Conservation (phyloP, 2,113 vertebrate species). For the Salminus brasiliensis region DNA sequence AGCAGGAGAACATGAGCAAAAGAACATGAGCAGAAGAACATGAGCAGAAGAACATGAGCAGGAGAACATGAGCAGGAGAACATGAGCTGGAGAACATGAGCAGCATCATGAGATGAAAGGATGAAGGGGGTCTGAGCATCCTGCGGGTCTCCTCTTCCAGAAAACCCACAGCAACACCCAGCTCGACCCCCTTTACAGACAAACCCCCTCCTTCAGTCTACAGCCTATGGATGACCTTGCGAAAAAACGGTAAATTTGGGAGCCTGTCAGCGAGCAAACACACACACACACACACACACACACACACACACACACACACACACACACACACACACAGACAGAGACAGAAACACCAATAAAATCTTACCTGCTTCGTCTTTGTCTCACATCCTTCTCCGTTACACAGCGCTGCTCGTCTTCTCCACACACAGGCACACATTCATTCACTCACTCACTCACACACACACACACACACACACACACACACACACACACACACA, state of each 20-base stretch:
- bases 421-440: not conserved
- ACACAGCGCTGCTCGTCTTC: not conserved
- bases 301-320: conserved; percentile 5
- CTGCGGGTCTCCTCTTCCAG: conserved; percentile 16
- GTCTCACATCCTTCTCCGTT: not conserved
- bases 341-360: not conserved
- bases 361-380: conserved; percentile 62
- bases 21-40: no score
- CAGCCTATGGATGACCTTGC: conserved; percentile 71
- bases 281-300: not conserved
- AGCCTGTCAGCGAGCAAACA: conserved; percentile 12
- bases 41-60: no score
- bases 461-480: no score
- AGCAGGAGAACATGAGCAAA: no score
- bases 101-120: not conserved
- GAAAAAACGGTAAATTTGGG: conserved; percentile 47
- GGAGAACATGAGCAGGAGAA: no score
- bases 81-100: not conserved
- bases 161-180: conserved; percentile 3
- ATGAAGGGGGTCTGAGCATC: not conserved
- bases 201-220: conserved; percentile 41
- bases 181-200: conserved; percentile 41
- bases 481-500: no score
- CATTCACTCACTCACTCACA: no score
- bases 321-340: not conserved